Evolutionary conservation across 2,113 vertebrate genomes (phyloP).

Genomic region (Rhabdomys dilectus): DNA sequence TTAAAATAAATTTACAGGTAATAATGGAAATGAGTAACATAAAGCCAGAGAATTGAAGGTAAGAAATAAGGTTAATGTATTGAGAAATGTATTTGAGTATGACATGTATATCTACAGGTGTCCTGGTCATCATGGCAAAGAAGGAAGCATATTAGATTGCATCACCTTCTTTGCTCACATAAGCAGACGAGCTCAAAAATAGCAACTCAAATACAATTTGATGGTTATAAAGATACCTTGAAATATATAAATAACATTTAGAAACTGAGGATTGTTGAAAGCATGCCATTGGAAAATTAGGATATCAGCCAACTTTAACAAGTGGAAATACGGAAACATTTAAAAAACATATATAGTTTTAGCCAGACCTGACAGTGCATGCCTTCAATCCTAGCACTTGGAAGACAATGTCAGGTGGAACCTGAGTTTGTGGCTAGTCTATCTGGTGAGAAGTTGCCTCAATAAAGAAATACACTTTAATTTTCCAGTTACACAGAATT

Average conservation of each 20-base stretch:
- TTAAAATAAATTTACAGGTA: constrained; percentile 3
- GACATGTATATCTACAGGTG: background rate
- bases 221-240: background rate
- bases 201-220: background rate
- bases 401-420: background rate
- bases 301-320: background rate
- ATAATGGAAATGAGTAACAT: background rate
- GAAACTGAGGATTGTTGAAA: constrained; percentile 4
- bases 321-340: background rate
- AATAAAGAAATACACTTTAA: background rate
- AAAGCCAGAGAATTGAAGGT: background rate
- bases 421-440: background rate
- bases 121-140: constrained; percentile 24
- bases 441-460: background rate
- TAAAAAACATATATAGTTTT: background rate
- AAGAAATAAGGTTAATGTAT: background rate
- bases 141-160: background rate
- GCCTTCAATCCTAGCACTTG: background rate
- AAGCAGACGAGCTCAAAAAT: constrained; percentile 8
- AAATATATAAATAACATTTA: constrained; percentile 5
- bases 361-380: background rate
- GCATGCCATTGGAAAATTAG: background rate
- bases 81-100: background rate
- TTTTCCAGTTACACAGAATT: constrained; percentile 12
- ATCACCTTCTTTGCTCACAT: background rate